Evolutionary conservation across 53 echinoderm and acorn worm genomes (phyloP).

Genomic region (Luidia sarsii): DNA sequence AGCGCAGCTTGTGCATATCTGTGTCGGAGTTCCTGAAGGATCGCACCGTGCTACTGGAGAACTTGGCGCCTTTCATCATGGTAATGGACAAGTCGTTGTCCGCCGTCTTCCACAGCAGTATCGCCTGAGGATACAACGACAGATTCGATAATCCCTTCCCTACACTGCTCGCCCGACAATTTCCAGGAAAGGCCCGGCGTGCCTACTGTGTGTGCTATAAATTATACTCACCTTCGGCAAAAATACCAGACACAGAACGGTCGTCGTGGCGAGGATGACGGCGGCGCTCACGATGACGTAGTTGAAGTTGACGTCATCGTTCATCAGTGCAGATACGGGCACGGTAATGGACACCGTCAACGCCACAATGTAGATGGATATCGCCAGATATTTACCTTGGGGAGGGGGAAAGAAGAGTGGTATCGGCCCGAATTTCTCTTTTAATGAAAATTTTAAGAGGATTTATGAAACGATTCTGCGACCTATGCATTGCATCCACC

Average conservation of each 20-base stretch:
- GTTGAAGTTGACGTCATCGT: conserved; percentile 43
- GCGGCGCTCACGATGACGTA: conserved; percentile 54
- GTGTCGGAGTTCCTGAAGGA: conserved; percentile 26
- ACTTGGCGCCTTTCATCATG: conserved; percentile 22
- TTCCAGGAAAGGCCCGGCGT: no score
- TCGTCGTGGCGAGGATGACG: conserved; percentile 64
- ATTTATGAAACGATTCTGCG: no score
- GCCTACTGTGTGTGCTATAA: no score
- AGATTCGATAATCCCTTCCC: no score
- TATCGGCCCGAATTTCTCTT: no score
- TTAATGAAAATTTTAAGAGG: no score
- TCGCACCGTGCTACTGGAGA: conserved; percentile 26
- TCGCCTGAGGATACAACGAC: no score
- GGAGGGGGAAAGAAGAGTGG: background rate
- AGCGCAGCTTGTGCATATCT: conserved; percentile 8
- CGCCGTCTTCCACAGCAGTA: conserved; percentile 17
- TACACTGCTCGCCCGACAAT: no score
- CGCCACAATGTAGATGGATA: conserved; percentile 64
- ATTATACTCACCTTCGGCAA: conserved; percentile 66
- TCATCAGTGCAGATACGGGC: conserved; percentile 19
- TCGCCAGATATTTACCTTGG: conserved; percentile 60
- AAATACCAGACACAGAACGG: conserved; percentile 64
- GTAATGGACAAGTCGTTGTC: conserved; percentile 32
- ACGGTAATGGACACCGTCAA: conserved; percentile 54
- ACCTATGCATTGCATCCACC: no score